Evolutionary conservation across 2,797 vertebrate genomes (phyloP).

Genomic region (Botia almorhae): DNA sequence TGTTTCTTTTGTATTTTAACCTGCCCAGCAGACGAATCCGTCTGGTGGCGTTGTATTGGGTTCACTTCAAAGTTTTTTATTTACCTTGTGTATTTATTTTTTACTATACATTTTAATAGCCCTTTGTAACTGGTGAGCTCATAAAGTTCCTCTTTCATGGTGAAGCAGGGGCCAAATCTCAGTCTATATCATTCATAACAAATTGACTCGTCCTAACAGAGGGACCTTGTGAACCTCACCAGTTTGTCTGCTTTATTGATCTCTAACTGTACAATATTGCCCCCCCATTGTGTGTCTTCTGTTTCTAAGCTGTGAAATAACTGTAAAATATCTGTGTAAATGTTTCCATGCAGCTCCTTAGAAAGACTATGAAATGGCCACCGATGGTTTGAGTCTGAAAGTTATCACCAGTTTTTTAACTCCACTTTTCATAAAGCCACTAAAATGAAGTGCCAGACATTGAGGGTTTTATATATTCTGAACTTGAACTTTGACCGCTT

Average conservation of each 20-base stretch:
- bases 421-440: constrained; percentile 50
- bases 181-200: constrained; percentile 30
- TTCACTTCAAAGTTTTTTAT: constrained; percentile 55
- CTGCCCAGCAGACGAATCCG: constrained; percentile 79
- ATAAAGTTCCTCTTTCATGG: constrained; percentile 42
- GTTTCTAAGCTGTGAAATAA: constrained; percentile 78
- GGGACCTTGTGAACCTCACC: constrained; percentile 15
- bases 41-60: constrained; percentile 72
- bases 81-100: constrained; percentile 61
- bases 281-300: constrained; percentile 47
- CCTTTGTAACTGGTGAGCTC: constrained; percentile 50
- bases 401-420: constrained; percentile 34
- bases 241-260: constrained; percentile 24
- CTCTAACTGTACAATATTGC: constrained; percentile 33
- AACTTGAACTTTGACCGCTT: constrained; percentile 19
- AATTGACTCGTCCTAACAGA: constrained; percentile 5
- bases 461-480: constrained; percentile 20
- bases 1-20: constrained; percentile 46
- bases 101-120: constrained; percentile 58
- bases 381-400: constrained; percentile 45
- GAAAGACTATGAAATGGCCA: constrained; percentile 39
- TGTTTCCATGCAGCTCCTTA: constrained; percentile 62
- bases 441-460: constrained; percentile 61
- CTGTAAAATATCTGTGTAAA: constrained; percentile 74
- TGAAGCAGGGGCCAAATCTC: constrained; percentile 45